Percentiles rank a stretch among this genome's conserved stretches.
phyloP scores from a whole-genome alignment of 2,888 invertebrate species.

The Leptinotarsa haldemani region DNA sequence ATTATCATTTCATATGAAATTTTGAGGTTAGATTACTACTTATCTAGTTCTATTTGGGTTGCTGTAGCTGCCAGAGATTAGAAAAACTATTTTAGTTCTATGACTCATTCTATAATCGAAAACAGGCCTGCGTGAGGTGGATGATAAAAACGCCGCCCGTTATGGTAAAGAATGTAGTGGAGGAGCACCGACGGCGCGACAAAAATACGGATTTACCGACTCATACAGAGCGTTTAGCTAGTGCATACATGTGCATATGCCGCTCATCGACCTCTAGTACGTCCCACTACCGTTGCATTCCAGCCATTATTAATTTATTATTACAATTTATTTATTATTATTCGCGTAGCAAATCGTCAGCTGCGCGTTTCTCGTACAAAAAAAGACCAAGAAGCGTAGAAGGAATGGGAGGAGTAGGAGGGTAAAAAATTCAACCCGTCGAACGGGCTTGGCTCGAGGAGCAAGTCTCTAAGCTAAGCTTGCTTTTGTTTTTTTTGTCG shows the following conservation, averaged over 20 bases:
- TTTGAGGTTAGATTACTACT: too few relatives aligned
- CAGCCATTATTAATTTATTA: constrained; percentile 38
- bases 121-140: background rate
- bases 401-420: constrained; percentile 11
- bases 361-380: constrained; percentile 11
- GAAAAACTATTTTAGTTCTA: background rate
- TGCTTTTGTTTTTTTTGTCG: constrained; percentile 17
- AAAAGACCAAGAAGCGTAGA: background rate
- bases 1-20: too few relatives aligned
- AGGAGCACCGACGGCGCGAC: background rate
- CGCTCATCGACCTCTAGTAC: constrained; percentile 24
- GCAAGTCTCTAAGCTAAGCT: constrained; percentile 33
- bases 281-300: constrained; percentile 34
- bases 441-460: constrained; percentile 35
- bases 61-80: too few relatives aligned
- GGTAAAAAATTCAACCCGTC: constrained; percentile 30
- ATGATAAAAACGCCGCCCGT: constrained; percentile 12
- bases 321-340: constrained; percentile 43
- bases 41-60: too few relatives aligned
- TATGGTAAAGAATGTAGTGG: constrained; percentile 16
- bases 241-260: constrained; percentile 24
- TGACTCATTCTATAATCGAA: constrained; percentile 4
- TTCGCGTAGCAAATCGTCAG: constrained; percentile 36
- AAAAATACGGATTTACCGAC: background rate
- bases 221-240: background rate